Evolutionary conservation across 2,113 vertebrate genomes (phyloP).

Genomic region (Pycnonotus jocosus): DNA sequence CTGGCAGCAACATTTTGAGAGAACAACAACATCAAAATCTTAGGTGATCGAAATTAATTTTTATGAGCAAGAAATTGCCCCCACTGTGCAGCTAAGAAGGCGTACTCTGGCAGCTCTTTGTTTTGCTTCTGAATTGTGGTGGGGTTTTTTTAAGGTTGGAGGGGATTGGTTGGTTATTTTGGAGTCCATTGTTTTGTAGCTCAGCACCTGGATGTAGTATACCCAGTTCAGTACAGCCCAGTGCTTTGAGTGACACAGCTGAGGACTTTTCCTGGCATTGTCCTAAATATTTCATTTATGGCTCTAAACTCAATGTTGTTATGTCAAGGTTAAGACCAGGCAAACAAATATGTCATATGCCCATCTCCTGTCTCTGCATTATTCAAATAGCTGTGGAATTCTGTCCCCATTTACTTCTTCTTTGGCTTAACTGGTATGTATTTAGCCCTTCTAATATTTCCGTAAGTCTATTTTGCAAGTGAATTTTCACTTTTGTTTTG

Average conservation of each 20-base stretch:
- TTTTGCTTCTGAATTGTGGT: background rate
- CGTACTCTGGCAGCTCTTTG: background rate
- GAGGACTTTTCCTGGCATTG: background rate
- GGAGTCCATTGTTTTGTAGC: background rate
- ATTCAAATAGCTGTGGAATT: background rate
- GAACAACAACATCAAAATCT: background rate
- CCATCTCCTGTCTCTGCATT: background rate
- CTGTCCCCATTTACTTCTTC: background rate
- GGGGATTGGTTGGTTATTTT: background rate
- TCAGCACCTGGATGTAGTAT: background rate
- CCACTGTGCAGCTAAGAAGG: background rate
- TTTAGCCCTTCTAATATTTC: slow-evolving; percentile 9
- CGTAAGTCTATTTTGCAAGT: background rate
- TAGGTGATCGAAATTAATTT: background rate
- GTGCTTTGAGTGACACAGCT: background rate
- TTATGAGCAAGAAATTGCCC: background rate
- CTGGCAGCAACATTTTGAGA: background rate
- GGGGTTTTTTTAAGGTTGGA: background rate
- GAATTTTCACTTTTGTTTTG: background rate
- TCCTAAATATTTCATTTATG: background rate
- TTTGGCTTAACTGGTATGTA: background rate
- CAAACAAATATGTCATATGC: background rate
- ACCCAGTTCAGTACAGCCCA: background rate
- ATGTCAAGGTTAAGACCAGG: background rate
- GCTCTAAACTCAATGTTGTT: background rate